A percentile compares a stretch with the other conserved stretches of the same genome.
These are phyloP conservation scores for Ciona savignyi DNA, from an alignment of 23 tunicate species.

Conservation along the genomic window DNA sequence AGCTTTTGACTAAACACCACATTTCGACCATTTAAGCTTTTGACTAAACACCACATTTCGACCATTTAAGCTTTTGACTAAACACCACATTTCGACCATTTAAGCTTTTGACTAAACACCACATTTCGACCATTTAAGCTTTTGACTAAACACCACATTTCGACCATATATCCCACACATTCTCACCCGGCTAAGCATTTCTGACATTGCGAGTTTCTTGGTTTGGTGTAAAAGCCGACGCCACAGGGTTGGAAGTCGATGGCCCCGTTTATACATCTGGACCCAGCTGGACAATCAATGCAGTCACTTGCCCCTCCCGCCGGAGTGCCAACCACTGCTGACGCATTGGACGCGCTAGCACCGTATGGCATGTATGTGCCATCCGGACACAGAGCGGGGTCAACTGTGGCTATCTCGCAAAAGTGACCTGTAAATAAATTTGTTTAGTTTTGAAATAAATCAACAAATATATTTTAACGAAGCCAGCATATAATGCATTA, in stretches of 20 bases:
- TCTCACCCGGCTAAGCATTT: conserved; percentile 69
- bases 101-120: too few species aligned
- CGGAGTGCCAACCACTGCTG: conserved; percentile 24
- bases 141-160: not conserved
- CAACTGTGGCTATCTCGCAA: conserved; percentile 81
- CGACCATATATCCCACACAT: too few species aligned
- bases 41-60: too few species aligned
- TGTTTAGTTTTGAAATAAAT: too few species aligned
- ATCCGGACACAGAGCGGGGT: conserved; percentile 71
- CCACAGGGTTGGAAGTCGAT: conserved; percentile 43
- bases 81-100: too few species aligned
- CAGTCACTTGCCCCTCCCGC: conserved; percentile 81
- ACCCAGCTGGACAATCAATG: conserved; percentile 72
- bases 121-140: too few species aligned
- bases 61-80: too few species aligned
- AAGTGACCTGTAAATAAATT: conserved; percentile 50
- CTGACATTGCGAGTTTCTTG: conserved; percentile 59
- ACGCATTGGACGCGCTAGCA: conserved; percentile 6
- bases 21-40: too few species aligned
- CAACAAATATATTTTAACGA: too few species aligned
- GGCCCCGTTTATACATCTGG: conserved; percentile 46
- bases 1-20: too few species aligned
- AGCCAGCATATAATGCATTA: too few species aligned
- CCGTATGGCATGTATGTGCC: conserved; percentile 97
- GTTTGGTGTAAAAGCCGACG: conserved; percentile 54